Conservation (phyloP, 2,888 invertebrate species). For the Amiota communis region DNA sequence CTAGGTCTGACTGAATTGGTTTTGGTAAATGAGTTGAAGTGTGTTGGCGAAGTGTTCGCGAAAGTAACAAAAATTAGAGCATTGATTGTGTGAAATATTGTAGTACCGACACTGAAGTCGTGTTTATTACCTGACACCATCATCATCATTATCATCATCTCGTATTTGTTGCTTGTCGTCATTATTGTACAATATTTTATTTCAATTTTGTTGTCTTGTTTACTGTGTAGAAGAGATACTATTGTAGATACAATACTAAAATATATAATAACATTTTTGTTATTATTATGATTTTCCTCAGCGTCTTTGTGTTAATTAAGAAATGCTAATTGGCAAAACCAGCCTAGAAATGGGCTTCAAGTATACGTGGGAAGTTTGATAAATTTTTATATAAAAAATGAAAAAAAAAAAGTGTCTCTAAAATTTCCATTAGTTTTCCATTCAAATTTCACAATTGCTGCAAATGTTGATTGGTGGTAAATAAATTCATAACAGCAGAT, state of each 20-base stretch:
- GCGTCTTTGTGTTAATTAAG: conserved; percentile 14
- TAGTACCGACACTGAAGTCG: too few species aligned
- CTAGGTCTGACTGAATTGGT: conserved; percentile 2
- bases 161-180: not conserved
- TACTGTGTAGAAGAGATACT: not conserved
- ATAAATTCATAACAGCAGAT: too few species aligned
- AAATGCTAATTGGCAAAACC: conserved; percentile 23
- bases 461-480: too few species aligned
- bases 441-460: too few species aligned
- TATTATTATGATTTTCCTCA: not conserved
- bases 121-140: not conserved
- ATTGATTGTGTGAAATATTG: not conserved
- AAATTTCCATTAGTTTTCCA: too few species aligned
- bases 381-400: too few species aligned
- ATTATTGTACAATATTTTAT: not conserved
- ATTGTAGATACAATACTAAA: not conserved
- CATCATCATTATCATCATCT: not conserved
- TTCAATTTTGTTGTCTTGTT: not conserved
- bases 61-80: conserved; percentile 18
- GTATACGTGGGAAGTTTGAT: not conserved
- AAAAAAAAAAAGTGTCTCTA: too few species aligned
- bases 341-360: not conserved
- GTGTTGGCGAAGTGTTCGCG: not conserved
- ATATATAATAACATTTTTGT: not conserved
- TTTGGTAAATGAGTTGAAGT: not conserved